Conservation (phyloP, 2,113 vertebrate genomes). For the Cranoglanis bouderius region DNA sequence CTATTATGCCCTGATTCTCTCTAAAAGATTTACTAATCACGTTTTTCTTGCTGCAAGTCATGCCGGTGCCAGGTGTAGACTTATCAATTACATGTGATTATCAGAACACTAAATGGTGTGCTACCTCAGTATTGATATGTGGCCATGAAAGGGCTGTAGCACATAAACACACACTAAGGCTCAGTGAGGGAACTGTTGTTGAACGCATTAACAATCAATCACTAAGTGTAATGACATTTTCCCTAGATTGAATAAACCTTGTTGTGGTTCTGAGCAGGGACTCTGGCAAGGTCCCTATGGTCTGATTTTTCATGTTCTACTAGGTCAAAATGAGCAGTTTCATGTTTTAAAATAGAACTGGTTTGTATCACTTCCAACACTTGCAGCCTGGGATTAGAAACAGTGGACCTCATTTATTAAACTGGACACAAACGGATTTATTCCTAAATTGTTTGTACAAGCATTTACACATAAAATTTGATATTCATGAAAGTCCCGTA, state of each 20-base stretch:
- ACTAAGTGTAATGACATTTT: background rate
- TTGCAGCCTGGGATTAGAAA: background rate
- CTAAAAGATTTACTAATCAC: background rate
- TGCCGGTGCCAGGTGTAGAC: background rate
- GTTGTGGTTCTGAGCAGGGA: background rate
- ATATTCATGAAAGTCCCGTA: background rate
- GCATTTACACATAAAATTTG: background rate
- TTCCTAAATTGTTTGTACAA: background rate
- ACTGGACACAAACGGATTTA: background rate
- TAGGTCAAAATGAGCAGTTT: background rate
- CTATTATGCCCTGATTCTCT: background rate
- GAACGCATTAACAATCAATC: conserved; percentile 11
- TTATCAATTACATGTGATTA: conserved; percentile 21
- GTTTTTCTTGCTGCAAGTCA: background rate
- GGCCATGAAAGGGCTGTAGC: background rate
- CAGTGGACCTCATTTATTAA: background rate
- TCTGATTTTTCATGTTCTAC: background rate
- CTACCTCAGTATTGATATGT: background rate
- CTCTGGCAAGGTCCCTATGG: background rate
- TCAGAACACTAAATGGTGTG: background rate
- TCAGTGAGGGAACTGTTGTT: background rate
- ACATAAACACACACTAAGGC: background rate
- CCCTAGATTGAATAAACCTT: background rate
- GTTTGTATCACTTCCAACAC: background rate
- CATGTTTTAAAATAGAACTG: background rate